phyloP scores from a whole-genome alignment of 2,888 invertebrate genomes.

The Nomada flava region DNA sequence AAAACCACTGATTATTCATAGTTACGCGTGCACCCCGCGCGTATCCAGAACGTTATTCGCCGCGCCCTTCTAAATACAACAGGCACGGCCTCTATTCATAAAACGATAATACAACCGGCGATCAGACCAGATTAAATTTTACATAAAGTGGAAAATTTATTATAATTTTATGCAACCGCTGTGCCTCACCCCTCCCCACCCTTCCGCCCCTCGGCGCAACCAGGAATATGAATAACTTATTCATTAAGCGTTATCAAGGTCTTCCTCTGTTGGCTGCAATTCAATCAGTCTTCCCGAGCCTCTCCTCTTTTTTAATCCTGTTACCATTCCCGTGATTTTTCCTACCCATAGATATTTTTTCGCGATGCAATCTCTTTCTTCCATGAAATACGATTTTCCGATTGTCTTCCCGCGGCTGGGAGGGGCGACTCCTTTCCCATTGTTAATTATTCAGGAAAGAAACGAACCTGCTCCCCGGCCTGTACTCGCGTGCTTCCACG shows the following conservation, averaged over 20 bases:
- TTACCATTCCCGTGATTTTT: conserved; percentile 31
- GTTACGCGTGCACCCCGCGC: conserved; percentile 49
- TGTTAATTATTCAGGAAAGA: not conserved
- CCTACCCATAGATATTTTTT: not conserved
- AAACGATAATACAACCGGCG: conserved; percentile 53
- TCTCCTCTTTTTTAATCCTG: conserved; percentile 36
- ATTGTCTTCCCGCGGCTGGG: not conserved
- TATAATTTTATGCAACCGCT: conserved; percentile 51
- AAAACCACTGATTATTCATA: conserved; percentile 67
- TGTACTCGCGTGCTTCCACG: not conserved
- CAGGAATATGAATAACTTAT: conserved; percentile 56
- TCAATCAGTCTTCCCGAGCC: conserved; percentile 35
- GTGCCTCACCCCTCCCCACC: not conserved
- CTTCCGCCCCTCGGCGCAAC: not conserved
- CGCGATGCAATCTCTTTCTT: not conserved
- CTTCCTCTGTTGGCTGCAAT: conserved; percentile 44
- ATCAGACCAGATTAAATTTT: conserved; percentile 64
- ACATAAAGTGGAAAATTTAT: conserved; percentile 59
- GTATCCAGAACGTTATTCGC: conserved; percentile 42
- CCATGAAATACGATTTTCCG: not conserved
- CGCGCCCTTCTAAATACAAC: conserved; percentile 58
- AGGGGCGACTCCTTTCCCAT: not conserved
- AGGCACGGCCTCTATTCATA: conserved; percentile 52
- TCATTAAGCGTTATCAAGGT: conserved; percentile 54
- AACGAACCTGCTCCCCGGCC: not conserved